phyloP scores from a whole-genome alignment of 2,113 vertebrate species.

The Takifugu flavidus region DNA sequence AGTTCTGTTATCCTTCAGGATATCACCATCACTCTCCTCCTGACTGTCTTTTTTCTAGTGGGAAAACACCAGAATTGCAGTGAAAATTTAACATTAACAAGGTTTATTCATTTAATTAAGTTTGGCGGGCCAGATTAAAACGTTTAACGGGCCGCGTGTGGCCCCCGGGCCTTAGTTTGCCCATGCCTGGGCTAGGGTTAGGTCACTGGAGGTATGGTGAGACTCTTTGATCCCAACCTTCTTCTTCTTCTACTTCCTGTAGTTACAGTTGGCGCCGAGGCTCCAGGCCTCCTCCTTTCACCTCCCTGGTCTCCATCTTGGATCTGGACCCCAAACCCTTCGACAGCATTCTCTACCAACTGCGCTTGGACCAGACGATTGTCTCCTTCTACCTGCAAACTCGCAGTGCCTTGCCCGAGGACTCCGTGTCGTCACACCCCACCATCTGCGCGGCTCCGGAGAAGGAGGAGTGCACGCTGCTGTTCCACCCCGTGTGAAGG shows the following conservation, averaged over 20 bases:
- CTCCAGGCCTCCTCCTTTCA: conserved; percentile 73
- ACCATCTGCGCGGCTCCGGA: conserved; percentile 73
- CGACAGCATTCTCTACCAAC: conserved; percentile 88
- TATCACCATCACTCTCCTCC: too few relatives aligned
- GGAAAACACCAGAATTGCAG: too few relatives aligned
- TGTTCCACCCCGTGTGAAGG: conserved; percentile 87
- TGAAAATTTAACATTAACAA: too few relatives aligned
- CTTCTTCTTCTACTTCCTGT: conserved; percentile 7
- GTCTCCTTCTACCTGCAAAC: conserved; percentile 87
- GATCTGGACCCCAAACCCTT: conserved; percentile 95
- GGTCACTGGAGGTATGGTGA: too few relatives aligned
- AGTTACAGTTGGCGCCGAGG: conserved; percentile 40
- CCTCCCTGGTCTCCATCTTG: conserved; percentile 87
- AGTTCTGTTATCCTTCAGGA: too few relatives aligned
- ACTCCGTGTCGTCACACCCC: conserved; percentile 46
- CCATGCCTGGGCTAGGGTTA: too few relatives aligned
- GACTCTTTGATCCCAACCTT: neutral
- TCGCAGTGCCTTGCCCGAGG: conserved; percentile 35
- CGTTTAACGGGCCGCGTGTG: too few relatives aligned
- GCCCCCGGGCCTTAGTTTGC: too few relatives aligned
- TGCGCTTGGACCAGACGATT: conserved; percentile 88
- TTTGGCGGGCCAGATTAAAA: too few relatives aligned
- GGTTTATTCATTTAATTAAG: too few relatives aligned
- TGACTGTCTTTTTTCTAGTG: too few relatives aligned
- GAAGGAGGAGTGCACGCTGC: conserved; percentile 87